Percentiles rank a stretch among this genome's conserved stretches.
Evolutionary conservation across 2,797 vertebrate species (phyloP).

Genomic region (Periparus ater): DNA sequence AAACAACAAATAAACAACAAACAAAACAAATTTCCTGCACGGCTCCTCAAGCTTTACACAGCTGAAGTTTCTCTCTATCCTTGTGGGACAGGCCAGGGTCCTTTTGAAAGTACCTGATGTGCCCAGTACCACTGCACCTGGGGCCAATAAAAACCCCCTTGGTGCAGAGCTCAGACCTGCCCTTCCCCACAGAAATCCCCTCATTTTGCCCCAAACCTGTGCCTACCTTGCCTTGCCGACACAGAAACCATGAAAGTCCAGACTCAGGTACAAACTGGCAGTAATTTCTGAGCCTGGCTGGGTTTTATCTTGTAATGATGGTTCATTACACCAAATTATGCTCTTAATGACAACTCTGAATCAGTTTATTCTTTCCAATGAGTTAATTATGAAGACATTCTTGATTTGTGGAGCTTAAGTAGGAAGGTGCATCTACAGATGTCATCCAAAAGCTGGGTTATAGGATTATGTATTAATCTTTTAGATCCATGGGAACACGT

Average conservation of each 20-base stretch:
- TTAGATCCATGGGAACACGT: not conserved
- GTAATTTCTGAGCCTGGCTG: not conserved
- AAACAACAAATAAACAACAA: not conserved
- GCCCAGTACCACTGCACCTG: not conserved
- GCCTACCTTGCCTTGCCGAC: not conserved
- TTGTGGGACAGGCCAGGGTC: no score
- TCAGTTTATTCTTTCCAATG: not conserved
- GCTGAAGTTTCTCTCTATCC: not conserved
- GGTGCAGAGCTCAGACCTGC: not conserved
- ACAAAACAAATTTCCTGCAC: accelerated
- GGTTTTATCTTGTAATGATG: not conserved
- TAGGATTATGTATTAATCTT: not conserved
- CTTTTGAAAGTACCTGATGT: not conserved
- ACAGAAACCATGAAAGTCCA: not conserved
- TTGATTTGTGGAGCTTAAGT: not conserved
- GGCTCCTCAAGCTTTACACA: not conserved
- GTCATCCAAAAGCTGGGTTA: not conserved
- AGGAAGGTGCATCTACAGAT: not conserved
- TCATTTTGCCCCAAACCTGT: not conserved
- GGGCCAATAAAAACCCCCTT: not conserved
- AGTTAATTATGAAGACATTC: not conserved
- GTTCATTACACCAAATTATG: not conserved
- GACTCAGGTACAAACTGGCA: not conserved
- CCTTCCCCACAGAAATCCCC: not conserved
- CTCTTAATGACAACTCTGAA: not conserved